Evolutionary conservation across 2,888 invertebrate species (phyloP), one percentile per base, ranked within the genome.

Genomic region (Drepana falcataria): DNA sequence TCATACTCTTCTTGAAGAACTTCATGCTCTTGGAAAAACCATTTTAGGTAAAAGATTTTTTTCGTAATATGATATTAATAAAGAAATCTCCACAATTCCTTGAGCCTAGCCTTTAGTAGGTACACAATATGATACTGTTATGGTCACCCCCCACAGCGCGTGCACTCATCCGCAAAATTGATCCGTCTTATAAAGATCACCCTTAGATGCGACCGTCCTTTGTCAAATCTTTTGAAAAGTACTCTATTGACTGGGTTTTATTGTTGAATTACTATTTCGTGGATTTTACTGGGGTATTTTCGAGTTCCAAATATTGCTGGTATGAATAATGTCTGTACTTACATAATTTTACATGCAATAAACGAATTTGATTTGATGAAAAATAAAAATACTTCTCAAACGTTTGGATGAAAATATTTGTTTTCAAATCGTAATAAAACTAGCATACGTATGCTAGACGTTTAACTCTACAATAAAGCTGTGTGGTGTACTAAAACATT

Each of bases 101-200:
- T 21, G 21, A 21, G 21, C 21, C 21, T 21, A 21, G 21, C 21
- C 21, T 21, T 21, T 21, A 21, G 21, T 21, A 21, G 21, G 21
- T 21, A 21, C 21, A 21, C 21, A 21, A 21, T 21, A 21, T 21
- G 21, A 21, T 21, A 21, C 21, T 21, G 21, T 21, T 21, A 21
- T 21, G 21, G 21, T 21, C 21, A 54, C 67, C 68, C 64, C 68
- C 66, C 66, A 67, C 61, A 52, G 57, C 55, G 57, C 58, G 59
- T 63, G 63, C 59, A 55, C 47, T 53, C 55, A 54, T 52, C 55
- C 55, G 53, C 48, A 35, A 54, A 59, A 55, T 55, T 53, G 49
- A 35, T 51, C 44, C 48, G 33, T 51, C 40, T 51, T 51, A 40
- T 40, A 37, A 44, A 40, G 7, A 7, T 33, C 41, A 41, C 40